Evolutionary conservation across 2,797 vertebrate species (phyloP).

Genomic region (Gallinago nigripennis): DNA sequence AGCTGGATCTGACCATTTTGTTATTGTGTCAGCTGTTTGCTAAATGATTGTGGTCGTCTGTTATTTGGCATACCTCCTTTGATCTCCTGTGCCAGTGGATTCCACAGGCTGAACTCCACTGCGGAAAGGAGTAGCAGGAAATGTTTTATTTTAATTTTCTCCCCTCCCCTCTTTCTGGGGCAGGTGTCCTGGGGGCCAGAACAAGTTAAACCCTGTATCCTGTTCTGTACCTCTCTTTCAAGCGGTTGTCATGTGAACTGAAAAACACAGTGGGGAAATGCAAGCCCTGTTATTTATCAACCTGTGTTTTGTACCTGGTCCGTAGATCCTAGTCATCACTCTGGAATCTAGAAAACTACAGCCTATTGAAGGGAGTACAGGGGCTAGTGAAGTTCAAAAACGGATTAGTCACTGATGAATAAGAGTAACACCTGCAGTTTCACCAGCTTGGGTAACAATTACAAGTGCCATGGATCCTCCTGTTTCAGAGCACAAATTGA

Average conservation of each 20-base stretch:
- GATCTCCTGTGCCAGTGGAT: constrained; percentile 26
- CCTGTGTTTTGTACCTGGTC: constrained; percentile 29
- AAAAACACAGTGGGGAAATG: background rate
- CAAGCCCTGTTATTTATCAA: constrained; percentile 48
- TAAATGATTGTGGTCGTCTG: background rate
- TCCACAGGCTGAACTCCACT: background rate
- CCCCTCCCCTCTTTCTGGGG: background rate
- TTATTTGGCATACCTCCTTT: constrained; percentile 41
- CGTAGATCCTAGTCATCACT: constrained; percentile 32
- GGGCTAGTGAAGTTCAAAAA: constrained; percentile 29
- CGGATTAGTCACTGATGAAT: constrained; percentile 45
- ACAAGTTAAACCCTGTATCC: constrained; percentile 14
- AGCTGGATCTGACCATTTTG: background rate
- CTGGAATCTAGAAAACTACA: constrained; percentile 23
- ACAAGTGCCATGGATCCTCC: background rate
- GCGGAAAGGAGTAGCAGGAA: constrained; percentile 47
- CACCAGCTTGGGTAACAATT: constrained; percentile 18
- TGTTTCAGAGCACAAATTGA: background rate
- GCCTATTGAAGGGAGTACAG: background rate
- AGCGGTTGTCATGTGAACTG: constrained; percentile 1
- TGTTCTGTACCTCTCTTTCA: constrained; percentile 13
- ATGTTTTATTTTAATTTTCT: constrained; percentile 10
- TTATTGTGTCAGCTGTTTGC: constrained; percentile 7
- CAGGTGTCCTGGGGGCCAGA: constrained; percentile 10
- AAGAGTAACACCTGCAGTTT: constrained; percentile 42